Conservation (phyloP, 2,797 vertebrate species). For the Odontamblyopus lacepedii region DNA sequence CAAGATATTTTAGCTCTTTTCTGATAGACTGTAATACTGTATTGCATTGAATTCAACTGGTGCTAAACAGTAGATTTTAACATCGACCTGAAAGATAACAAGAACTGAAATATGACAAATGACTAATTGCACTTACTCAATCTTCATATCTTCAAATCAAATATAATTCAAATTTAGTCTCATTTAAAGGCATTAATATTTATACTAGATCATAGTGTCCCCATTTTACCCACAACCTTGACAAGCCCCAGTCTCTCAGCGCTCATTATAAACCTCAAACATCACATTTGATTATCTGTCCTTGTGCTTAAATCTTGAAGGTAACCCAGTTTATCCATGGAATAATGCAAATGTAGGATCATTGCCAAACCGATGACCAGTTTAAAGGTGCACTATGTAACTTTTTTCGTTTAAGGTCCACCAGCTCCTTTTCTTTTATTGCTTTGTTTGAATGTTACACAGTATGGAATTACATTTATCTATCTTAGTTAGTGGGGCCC, state of each 20-base stretch:
- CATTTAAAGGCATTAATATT: slow-evolving; percentile 51
- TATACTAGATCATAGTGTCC: slow-evolving; percentile 25
- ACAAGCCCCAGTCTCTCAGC: slow-evolving; percentile 33
- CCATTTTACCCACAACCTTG: slow-evolving; percentile 44
- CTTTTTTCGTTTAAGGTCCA: too few relatives aligned
- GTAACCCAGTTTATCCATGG: slow-evolving; percentile 18
- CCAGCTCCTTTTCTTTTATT: too few relatives aligned
- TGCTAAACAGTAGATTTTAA: background rate
- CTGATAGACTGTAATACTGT: too few relatives aligned
- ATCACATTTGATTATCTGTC: slow-evolving; percentile 45
- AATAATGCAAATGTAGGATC: too few relatives aligned
- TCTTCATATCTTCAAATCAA: background rate
- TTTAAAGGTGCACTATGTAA: too few relatives aligned
- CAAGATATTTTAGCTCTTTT: background rate
- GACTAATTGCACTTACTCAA: slow-evolving; percentile 16
- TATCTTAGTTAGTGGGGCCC: too few relatives aligned
- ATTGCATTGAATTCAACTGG: background rate
- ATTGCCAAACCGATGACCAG: too few relatives aligned
- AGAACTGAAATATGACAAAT: background rate
- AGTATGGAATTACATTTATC: too few relatives aligned
- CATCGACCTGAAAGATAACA: background rate
- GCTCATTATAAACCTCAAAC: slow-evolving; percentile 50
- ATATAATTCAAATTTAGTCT: slow-evolving; percentile 18
- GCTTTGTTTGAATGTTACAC: too few relatives aligned
- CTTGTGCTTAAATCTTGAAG: slow-evolving; percentile 30